Percentiles rank a stretch among this genome's conserved stretches.
These are phyloP conservation scores for Tilapia sparmanii DNA, from an alignment of 2,113 vertebrate genomes.

Conservation along the genomic window DNA sequence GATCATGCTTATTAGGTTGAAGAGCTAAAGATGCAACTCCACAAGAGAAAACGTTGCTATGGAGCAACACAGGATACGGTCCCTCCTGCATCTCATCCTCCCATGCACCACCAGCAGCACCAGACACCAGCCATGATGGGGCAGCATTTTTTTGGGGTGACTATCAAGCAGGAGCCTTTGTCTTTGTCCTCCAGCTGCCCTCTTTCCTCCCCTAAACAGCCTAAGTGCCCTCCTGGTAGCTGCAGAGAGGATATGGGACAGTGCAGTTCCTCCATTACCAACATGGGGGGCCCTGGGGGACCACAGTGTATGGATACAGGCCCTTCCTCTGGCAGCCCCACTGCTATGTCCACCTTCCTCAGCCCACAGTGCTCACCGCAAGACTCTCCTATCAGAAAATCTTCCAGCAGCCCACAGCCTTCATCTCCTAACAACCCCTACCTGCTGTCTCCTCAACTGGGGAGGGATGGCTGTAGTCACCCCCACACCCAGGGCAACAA, in stretches of 20 bases:
- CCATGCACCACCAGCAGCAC: conserved; percentile 59
- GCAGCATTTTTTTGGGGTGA: conserved; percentile 78
- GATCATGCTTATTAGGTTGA: conserved; percentile 75
- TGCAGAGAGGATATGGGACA: conserved; percentile 72
- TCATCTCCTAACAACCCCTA: conserved; percentile 85
- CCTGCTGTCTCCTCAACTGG: conserved; percentile 72
- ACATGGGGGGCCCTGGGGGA: conserved; percentile 58
- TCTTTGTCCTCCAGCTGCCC: conserved; percentile 82
- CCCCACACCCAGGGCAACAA: conserved; percentile 62
- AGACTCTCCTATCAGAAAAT: conserved; percentile 79
- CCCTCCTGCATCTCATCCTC: conserved; percentile 35
- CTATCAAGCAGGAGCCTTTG: conserved; percentile 87
- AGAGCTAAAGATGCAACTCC: conserved; percentile 90
- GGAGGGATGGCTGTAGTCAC: conserved; percentile 71
- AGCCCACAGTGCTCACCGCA: conserved; percentile 94
- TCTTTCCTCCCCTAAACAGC: conserved; percentile 77
- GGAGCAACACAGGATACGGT: conserved; percentile 59
- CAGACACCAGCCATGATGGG: conserved; percentile 53
- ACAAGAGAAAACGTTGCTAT: conserved; percentile 81
- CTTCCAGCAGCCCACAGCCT: conserved; percentile 82
- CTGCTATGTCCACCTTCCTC: conserved; percentile 82
- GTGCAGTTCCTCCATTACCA: conserved; percentile 63
- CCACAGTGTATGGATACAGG: conserved; percentile 71
- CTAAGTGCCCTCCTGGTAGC: conserved; percentile 52
- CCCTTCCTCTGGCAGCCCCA: conserved; percentile 64